phyloP scores from a whole-genome alignment of 1,140 invertebrate genomes.

The Monochamus saltuarius region DNA sequence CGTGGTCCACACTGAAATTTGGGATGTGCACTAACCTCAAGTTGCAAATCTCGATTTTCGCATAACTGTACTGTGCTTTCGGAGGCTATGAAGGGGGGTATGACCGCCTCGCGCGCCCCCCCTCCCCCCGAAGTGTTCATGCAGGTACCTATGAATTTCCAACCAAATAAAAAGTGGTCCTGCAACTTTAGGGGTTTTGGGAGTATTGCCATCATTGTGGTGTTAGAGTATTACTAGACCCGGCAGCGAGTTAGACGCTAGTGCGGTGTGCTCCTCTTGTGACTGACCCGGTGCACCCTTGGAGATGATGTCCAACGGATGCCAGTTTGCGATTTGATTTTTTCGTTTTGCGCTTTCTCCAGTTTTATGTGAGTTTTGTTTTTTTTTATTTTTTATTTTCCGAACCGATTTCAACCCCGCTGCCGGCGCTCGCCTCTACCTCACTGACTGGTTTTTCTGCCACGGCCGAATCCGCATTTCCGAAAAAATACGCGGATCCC shows the following conservation, averaged over 20 bases:
- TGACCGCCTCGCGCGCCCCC: slow-evolving; percentile 29
- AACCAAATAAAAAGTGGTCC: slow-evolving; percentile 54
- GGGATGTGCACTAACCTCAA: slow-evolving; percentile 21
- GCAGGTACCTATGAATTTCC: slow-evolving; percentile 53
- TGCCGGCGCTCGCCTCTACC: too few species aligned
- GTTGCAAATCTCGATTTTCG: slow-evolving; percentile 51
- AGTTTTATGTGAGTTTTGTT: slow-evolving; percentile 19
- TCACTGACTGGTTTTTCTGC: too few species aligned
- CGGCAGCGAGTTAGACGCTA: slow-evolving; percentile 51
- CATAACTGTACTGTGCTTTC: slow-evolving; percentile 47
- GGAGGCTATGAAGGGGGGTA: slow-evolving; percentile 34
- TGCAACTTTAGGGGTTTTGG: slow-evolving; percentile 51
- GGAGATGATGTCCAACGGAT: slow-evolving; percentile 25
- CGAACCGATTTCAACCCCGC: too few species aligned
- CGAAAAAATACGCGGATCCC: too few species aligned
- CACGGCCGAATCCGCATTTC: too few species aligned
- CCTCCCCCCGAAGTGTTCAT: slow-evolving; percentile 19
- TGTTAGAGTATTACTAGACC: slow-evolving; percentile 54
- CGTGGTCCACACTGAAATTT: slow-evolving; percentile 21
- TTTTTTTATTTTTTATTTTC: slow-evolving; percentile 13
- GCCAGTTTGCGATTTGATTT: slow-evolving; percentile 6
- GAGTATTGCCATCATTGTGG: slow-evolving; percentile 48
- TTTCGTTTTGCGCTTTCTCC: slow-evolving; percentile 10
- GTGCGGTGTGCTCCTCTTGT: slow-evolving; percentile 24
- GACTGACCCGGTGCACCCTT: slow-evolving; percentile 25